Conservation (phyloP, 2,113 vertebrate species). For the Rhegmatorhina hoffmannsi region DNA sequence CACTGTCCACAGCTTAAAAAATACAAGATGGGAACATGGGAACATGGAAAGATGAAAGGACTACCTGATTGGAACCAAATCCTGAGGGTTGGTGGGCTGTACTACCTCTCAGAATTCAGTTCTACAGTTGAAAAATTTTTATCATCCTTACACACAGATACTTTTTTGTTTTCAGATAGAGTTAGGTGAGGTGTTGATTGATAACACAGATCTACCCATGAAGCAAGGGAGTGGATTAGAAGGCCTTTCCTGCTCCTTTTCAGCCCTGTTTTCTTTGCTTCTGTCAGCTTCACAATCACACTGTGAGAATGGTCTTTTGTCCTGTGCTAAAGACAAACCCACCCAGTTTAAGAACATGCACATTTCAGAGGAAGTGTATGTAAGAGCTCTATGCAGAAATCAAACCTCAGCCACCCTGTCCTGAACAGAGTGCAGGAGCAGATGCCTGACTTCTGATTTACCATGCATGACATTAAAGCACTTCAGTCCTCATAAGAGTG, state of each 20-base stretch:
- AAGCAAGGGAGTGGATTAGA: not conserved
- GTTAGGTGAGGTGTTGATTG: not conserved
- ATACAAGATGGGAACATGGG: not conserved
- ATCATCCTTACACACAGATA: not conserved
- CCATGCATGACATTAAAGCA: not conserved
- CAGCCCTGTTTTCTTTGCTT: not conserved
- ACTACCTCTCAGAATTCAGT: not conserved
- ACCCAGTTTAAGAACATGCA: not conserved
- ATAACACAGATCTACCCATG: not conserved
- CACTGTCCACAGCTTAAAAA: not conserved
- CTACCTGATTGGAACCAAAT: not conserved
- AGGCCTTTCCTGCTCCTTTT: not conserved
- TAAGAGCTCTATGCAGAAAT: not conserved
- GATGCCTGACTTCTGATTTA: not conserved
- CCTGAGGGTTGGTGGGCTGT: not conserved
- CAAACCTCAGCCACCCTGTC: not conserved
- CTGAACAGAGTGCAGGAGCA: not conserved
- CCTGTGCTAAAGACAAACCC: not conserved
- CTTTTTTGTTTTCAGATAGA: not conserved
- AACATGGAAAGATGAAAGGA: not conserved
- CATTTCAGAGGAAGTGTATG: not conserved
- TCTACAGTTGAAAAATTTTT: not conserved
- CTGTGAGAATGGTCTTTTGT: not conserved
- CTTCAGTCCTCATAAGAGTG: not conserved
- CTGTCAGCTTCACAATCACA: not conserved